Evolutionary conservation across 2,113 vertebrate species (phyloP).

Genomic region (Grammomys dolichurus): DNA sequence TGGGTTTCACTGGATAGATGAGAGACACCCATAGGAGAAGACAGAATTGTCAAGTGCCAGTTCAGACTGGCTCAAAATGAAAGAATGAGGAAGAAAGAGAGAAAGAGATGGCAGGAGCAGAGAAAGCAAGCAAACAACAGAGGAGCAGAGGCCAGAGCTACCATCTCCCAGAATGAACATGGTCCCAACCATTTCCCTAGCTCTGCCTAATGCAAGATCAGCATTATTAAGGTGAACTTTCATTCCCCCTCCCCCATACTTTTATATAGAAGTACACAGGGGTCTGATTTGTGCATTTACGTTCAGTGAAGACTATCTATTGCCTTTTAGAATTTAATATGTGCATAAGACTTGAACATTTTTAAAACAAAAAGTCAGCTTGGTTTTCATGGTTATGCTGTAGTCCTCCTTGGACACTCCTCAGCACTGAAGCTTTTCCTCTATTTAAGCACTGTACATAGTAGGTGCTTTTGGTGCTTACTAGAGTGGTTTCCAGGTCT

Average conservation of each 20-base stretch:
- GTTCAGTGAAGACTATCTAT: not conserved
- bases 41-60: not conserved
- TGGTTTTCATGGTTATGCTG: not conserved
- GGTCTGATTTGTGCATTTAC: not conserved
- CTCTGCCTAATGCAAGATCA: not conserved
- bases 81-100: not conserved
- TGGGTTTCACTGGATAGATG: not conserved
- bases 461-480: not conserved
- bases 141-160: not conserved
- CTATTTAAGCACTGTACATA: not conserved
- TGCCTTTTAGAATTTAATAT: conserved; percentile 32
- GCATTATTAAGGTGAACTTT: not conserved
- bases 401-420: not conserved
- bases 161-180: not conserved
- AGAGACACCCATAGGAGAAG: not conserved
- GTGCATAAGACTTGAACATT: not conserved
- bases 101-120: no score
- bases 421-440: not conserved
- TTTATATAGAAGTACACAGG: not conserved
- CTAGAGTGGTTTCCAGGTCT: not conserved
- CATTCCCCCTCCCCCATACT: not conserved
- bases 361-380: not conserved
- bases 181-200: not conserved
- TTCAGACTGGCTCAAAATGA: not conserved
- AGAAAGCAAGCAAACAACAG: not conserved